A percentile compares a stretch with the other conserved stretches of the same genome.
Conservation (phyloP, 1,140 invertebrate genomes). For the Hyles vespertilio region DNA sequence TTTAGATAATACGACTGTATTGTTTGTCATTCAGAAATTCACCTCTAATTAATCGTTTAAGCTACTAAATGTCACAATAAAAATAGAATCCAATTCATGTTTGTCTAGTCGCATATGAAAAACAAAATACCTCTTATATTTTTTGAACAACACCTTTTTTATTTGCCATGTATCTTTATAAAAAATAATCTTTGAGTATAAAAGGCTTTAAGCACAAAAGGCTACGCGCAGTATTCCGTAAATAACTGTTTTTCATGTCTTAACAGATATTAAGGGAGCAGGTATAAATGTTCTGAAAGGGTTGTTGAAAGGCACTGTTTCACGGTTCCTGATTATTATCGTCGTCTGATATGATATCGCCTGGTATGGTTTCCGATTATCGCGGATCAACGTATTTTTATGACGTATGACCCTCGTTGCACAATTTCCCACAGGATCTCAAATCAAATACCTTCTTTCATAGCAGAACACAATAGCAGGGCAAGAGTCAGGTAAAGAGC, state of each 20-base stretch:
- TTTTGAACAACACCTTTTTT: too few relatives aligned
- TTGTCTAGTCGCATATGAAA: too few relatives aligned
- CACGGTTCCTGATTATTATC: slow-evolving; percentile 15
- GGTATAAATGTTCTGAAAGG: neutral
- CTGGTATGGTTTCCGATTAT: neutral
- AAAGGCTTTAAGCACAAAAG: too few relatives aligned
- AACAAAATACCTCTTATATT: too few relatives aligned
- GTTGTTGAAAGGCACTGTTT: slow-evolving; percentile 14
- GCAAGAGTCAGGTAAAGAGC: slow-evolving; percentile 72
- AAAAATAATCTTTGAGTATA: too few relatives aligned
- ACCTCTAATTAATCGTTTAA: too few relatives aligned
- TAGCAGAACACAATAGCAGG: slow-evolving; percentile 61
- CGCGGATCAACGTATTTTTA: slow-evolving; percentile 38
- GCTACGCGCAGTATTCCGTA: too few relatives aligned
- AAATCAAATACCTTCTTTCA: slow-evolving; percentile 64
- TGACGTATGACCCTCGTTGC: slow-evolving; percentile 51
- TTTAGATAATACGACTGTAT: neutral
- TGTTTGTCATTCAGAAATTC: neutral
- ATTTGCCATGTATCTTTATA: too few relatives aligned
- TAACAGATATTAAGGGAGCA: neutral
- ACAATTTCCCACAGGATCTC: slow-evolving; percentile 68
- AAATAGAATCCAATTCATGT: too few relatives aligned
- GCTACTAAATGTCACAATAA: too few relatives aligned
- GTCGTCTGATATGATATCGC: slow-evolving; percentile 12
- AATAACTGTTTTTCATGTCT: slow-evolving; percentile 2